phyloP scores from a whole-genome alignment of 1,140 invertebrate genomes.

The Drosophila repletoides region DNA sequence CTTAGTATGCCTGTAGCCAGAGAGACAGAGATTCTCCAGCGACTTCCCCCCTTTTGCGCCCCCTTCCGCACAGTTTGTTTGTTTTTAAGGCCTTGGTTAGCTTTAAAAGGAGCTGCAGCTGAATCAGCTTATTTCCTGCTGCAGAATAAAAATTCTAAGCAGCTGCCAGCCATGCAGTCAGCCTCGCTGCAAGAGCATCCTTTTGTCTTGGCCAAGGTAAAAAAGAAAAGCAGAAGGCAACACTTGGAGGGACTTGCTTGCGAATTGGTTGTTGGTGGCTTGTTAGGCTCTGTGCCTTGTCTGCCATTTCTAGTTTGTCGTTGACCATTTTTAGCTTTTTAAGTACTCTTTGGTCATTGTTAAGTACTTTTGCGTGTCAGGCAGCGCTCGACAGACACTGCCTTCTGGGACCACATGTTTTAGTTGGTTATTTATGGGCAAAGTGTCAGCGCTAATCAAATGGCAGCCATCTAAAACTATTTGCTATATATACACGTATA shows the following conservation, averaged over 20 bases:
- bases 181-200: slow-evolving; percentile 49
- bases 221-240: background rate
- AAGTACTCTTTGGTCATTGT: slow-evolving; percentile 80
- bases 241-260: background rate
- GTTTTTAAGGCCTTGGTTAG: slow-evolving; percentile 65
- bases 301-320: slow-evolving; percentile 76
- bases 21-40: slow-evolving; percentile 19
- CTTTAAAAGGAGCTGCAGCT: slow-evolving; percentile 72
- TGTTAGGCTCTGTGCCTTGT: slow-evolving; percentile 63
- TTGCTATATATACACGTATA: slow-evolving; percentile 20
- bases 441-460: slow-evolving; percentile 81
- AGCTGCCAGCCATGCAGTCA: slow-evolving; percentile 20
- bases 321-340: slow-evolving; percentile 77
- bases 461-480: slow-evolving; percentile 65
- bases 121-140: slow-evolving; percentile 65
- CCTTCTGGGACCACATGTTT: slow-evolving; percentile 74
- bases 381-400: slow-evolving; percentile 49
- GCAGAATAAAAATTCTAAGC: slow-evolving; percentile 61
- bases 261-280: slow-evolving; percentile 41
- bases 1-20: slow-evolving; percentile 36
- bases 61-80: slow-evolving; percentile 27
- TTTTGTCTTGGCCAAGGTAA: slow-evolving; percentile 54
- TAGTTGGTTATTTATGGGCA: slow-evolving; percentile 81
- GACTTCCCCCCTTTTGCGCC: background rate
- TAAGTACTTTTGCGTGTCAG: slow-evolving; percentile 80